Evolutionary conservation across 2,888 invertebrate species (phyloP).

Genomic region (Stenoptilia bipunctidactyla): DNA sequence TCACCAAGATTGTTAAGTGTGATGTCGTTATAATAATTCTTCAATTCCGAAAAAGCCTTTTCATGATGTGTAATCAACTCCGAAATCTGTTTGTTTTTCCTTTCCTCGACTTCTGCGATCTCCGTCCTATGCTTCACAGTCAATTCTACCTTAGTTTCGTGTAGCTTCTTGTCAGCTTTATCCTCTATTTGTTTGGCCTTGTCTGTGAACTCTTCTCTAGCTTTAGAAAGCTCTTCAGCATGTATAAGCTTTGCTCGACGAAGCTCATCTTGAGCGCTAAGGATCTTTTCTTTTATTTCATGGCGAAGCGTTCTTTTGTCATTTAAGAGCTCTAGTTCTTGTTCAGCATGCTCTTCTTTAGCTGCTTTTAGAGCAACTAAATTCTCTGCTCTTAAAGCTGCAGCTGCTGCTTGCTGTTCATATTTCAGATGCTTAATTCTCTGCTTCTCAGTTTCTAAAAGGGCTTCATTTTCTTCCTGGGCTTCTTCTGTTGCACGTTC

Average conservation of each 20-base stretch:
- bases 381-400: constrained; percentile 87
- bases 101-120: constrained; percentile 89
- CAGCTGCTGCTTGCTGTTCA: constrained; percentile 88
- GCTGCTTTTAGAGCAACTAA: constrained; percentile 85
- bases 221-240: constrained; percentile 80
- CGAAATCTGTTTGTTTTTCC: constrained; percentile 89
- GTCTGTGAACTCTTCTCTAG: constrained; percentile 62
- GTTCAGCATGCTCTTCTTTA: constrained; percentile 83
- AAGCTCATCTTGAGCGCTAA: constrained; percentile 79
- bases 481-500: constrained; percentile 90
- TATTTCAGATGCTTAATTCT: constrained; percentile 94
- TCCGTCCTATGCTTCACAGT: constrained; percentile 84
- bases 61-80: constrained; percentile 87
- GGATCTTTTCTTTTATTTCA: constrained; percentile 76
- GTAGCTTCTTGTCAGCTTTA: constrained; percentile 80
- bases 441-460: constrained; percentile 90
- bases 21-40: constrained; percentile 95
- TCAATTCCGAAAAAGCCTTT: constrained; percentile 88
- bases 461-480: constrained; percentile 87
- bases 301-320: constrained; percentile 79
- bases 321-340: constrained; percentile 81
- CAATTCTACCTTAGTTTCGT: constrained; percentile 78
- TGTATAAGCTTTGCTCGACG: constrained; percentile 78
- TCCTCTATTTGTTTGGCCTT: constrained; percentile 62
- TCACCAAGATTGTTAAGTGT: constrained; percentile 90